Base-by-base conservation (phyloP, 2,888 invertebrate genomes). In the Drosophila tanythrix region DNA sequence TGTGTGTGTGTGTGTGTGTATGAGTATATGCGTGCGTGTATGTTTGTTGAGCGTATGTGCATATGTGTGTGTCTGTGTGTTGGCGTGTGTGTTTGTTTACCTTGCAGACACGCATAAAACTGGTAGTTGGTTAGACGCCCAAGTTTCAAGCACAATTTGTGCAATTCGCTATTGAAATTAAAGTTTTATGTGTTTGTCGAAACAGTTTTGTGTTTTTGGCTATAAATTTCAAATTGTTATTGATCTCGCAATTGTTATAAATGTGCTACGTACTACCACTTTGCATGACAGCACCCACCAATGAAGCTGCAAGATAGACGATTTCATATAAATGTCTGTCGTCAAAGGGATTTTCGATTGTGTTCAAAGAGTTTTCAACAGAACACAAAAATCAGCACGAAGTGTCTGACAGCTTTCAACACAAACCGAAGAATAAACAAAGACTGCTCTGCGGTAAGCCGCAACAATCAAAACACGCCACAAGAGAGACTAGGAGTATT, bases 401-500 rank as follows among this genome's bases (percentile, higher is more conserved):
- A 55, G 27, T 76, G 36, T 36, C 43, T 70, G 77, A 60, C 77
- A 76, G 57, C 55, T 55, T 59, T 65, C 60, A 60, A 36, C 57
- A 35, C 46, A 21, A 10, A 31, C 21, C 18, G 2, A 27, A 6
- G 15, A 11, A 15, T 21, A 25, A 46, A 38, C 29, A 40, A 21
- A 71, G 48, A 43, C 72, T 52, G 62, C 61, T 31, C 55, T 53
- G 52, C 33, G 38, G 36, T 60, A 53, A 68, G 61, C 55, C 63
- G n/a, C 64, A 68, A 68, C 82, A 74, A 67, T 82, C 82, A 79
- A 74, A 74, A 57, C 59, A 62, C 64, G 53, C 56, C 62, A 79
- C 66, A 78, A 70, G 65, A 65, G 50, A 67, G 53, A 61, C 53
- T 55, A 63, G 60, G 59, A 57, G 69, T 75, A 75, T 80, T 63